Evolutionary conservation across 1,140 invertebrate species (phyloP).

Genomic region (Ips nitidus): DNA sequence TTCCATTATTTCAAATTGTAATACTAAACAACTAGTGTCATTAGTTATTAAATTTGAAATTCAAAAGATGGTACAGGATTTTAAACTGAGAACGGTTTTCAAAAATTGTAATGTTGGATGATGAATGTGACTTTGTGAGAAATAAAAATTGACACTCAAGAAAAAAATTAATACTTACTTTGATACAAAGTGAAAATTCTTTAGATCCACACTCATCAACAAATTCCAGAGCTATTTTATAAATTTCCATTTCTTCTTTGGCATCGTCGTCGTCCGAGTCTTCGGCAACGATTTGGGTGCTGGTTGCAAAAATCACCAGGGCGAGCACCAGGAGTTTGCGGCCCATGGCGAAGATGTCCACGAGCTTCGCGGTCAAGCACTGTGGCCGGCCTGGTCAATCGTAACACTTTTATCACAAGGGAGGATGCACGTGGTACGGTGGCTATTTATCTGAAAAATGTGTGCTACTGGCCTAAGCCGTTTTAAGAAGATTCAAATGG

Average conservation of each 20-base stretch:
- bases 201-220: constrained; percentile 68
- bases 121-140: no score
- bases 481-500: constrained; percentile 26
- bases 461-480: constrained; percentile 28
- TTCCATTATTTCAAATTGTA: no score
- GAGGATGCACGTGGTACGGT: constrained; percentile 27
- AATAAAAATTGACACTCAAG: not conserved
- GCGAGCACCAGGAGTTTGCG: constrained; percentile 24
- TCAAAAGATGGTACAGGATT: no score
- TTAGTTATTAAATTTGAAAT: no score
- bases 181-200: constrained; percentile 71
- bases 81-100: no score
- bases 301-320: constrained; percentile 33
- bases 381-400: constrained; percentile 20
- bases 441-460: constrained; percentile 33
- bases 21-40: no score
- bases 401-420: constrained; percentile 43
- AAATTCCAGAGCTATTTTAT: constrained; percentile 61
- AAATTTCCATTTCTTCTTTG: constrained; percentile 53
- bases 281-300: constrained; percentile 18
- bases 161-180: constrained; percentile 54
- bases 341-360: constrained; percentile 38
- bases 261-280: constrained; percentile 29
- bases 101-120: no score
- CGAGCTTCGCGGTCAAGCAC: constrained; percentile 33